Conservation (phyloP, 2,797 vertebrate species). For the Oreochromis mossambicus region DNA sequence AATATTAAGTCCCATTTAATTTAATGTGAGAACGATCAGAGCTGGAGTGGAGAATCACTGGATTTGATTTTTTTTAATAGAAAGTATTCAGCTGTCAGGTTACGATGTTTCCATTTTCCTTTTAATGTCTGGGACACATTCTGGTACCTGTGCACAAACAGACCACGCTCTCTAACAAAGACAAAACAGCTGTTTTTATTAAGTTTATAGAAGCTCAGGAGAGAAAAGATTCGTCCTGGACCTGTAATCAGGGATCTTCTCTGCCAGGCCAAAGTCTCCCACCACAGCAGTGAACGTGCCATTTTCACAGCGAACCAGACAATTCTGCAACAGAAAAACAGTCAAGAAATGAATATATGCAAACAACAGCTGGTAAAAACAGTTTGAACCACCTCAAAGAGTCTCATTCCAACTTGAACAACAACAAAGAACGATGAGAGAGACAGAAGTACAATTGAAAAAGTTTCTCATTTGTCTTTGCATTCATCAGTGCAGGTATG, state of each 20-base stretch:
- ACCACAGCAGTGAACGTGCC: conserved; percentile 85
- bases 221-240: conserved; percentile 34
- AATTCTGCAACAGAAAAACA: conserved; percentile 78
- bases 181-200: neutral
- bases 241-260: conserved; percentile 95
- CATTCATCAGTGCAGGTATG: neutral
- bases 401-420: neutral
- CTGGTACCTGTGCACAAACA: neutral
- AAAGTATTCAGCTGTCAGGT: neutral
- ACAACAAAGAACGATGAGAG: neutral
- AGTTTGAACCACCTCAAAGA: neutral
- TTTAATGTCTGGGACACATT: neutral
- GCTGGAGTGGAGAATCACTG: neutral
- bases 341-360: neutral
- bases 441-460: neutral
- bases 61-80: rapidly evolving
- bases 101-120: neutral
- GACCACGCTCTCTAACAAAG: neutral
- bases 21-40: neutral
- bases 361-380: neutral
- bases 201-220: neutral
- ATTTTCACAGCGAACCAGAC: conserved; percentile 86
- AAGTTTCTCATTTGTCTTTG: neutral
- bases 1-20: neutral
- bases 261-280: conserved; percentile 92